Base-by-base conservation (phyloP, 2,888 invertebrate species). In the Microctonus hyperodae region DNA sequence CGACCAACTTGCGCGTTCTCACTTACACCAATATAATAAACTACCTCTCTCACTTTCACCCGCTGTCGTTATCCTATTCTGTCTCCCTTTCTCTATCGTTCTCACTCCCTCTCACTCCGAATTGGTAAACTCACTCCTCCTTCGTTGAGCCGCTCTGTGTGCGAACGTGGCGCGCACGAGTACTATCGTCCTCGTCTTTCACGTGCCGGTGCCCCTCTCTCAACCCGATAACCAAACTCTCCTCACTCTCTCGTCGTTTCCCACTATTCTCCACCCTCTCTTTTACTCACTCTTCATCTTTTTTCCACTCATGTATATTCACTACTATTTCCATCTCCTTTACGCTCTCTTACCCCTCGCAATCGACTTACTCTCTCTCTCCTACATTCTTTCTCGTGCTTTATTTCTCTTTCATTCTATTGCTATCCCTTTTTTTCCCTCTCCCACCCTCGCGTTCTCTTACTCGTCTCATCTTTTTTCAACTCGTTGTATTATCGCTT, bases 361-460 rank as follows among this genome's bases (percentile, higher is more conserved):
- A 64, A 50, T 50, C 69, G 70, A 59, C 69, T 6, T n/a, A 9
- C 16, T 5, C 5, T 44, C 9, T 44, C 44, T 66, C 7, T 28
- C 28, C 28, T 28, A 7, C 31, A 22, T 31, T 48, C 57, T 59
- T 61, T 53, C 65, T 69, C 63, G 25, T 62, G 16, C 73, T 71
- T 40, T 67, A 70, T 56, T 70, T 67, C 67, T 65, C 59, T 40
- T 64, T 22, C 69, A 22, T n/a, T 37, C 13, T 37, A 13, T 37
- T 56, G 55, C 62, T 66, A 63, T 63, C 67, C 68, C 74, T 72
- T 73, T 75, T 69, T 85, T 83, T 79, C 69, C 81, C 83, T 84
- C 85, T 85, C 83, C 80, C 70, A 69, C 65, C 59, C 68, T 51
- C 71, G 11, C 70, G 81, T 82, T 85, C 85, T 85, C 83, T 81